These are phyloP conservation scores for Larimichthys polyactis DNA, from an alignment of 2,113 vertebrate genomes.

Conservation along the genomic window DNA sequence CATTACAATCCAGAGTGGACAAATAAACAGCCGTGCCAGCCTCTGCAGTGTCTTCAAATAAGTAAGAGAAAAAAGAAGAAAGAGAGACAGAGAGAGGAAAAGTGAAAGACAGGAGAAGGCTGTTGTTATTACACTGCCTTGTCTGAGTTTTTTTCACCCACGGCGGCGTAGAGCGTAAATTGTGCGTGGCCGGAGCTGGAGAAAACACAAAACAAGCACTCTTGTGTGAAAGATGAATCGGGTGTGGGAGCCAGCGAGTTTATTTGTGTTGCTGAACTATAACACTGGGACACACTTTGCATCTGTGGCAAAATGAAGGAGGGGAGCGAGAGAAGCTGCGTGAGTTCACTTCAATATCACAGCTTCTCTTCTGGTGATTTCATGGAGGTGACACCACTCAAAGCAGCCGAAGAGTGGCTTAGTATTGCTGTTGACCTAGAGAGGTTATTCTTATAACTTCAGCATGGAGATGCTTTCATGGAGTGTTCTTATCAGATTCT, in stretches of 20 bases:
- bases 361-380: constrained; percentile 15
- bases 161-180: constrained; percentile 51
- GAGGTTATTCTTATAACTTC: background rate
- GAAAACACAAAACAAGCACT: constrained; percentile 53
- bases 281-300: constrained; percentile 45
- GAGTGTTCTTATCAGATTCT: background rate
- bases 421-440: background rate
- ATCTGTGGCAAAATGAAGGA: constrained; percentile 27
- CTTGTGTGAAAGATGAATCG: constrained; percentile 62
- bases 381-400: background rate
- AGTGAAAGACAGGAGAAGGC: constrained; percentile 23
- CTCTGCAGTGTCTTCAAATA: constrained; percentile 1
- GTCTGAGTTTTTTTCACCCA: constrained; percentile 34
- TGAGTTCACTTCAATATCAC: constrained; percentile 29
- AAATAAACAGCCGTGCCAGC: constrained; percentile 40
- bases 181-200: constrained; percentile 61
- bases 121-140: constrained; percentile 38
- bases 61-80: background rate
- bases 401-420: background rate
- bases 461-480: background rate
- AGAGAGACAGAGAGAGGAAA: constrained; percentile 16
- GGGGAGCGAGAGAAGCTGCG: constrained; percentile 3
- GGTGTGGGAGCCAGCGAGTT: constrained; percentile 40
- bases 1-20: constrained; percentile 19
- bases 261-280: constrained; percentile 66